These are phyloP conservation scores for Neoscelio sp. DNA, from an alignment of 2,888 invertebrate genomes.

Conservation along the genomic window DNA sequence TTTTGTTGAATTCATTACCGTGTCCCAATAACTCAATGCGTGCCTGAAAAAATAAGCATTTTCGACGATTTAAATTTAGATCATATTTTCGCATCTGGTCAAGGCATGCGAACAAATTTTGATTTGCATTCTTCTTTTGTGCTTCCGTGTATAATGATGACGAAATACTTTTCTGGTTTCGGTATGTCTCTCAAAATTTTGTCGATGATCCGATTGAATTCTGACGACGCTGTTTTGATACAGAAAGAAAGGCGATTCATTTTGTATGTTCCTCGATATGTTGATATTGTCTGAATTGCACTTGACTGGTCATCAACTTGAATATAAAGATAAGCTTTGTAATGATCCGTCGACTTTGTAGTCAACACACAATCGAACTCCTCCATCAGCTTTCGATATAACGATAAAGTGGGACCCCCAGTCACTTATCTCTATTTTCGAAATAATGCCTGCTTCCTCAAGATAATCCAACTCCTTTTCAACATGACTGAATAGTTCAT, in stretches of 20 bases:
- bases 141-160: constrained; percentile 38
- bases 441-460: constrained; percentile 24
- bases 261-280: constrained; percentile 43
- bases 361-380: constrained; percentile 38
- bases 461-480: constrained; percentile 31
- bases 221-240: constrained; percentile 38
- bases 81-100: constrained; percentile 16
- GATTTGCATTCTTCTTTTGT: constrained; percentile 42
- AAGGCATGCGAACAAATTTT: constrained; percentile 28
- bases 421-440: constrained; percentile 36
- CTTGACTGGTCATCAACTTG: constrained; percentile 42
- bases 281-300: constrained; percentile 51
- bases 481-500: neutral
- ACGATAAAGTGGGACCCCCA: constrained; percentile 40
- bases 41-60: constrained; percentile 39
- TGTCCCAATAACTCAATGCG: constrained; percentile 41
- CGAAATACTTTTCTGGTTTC: constrained; percentile 51
- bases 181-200: constrained; percentile 27
- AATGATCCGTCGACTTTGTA: constrained; percentile 37
- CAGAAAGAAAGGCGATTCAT: constrained; percentile 45
- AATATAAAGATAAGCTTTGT: constrained; percentile 46
- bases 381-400: constrained; percentile 26
- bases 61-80: constrained; percentile 29
- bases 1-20: constrained; percentile 25
- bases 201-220: constrained; percentile 47